Evolutionary conservation across 2,888 invertebrate genomes (phyloP).

Genomic region (Neocrepidodera transversa): DNA sequence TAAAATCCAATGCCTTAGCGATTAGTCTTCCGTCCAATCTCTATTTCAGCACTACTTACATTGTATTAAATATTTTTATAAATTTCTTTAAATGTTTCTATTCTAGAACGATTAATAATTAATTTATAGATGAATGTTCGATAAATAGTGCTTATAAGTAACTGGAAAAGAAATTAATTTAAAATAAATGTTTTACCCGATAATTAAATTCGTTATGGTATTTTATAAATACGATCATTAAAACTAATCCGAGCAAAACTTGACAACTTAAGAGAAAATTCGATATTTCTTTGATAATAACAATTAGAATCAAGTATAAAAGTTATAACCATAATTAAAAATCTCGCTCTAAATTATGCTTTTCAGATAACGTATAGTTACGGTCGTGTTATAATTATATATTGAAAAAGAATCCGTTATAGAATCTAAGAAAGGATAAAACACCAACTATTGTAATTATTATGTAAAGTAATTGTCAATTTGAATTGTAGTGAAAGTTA

Average conservation of each 20-base stretch:
- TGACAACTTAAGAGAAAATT: constrained; percentile 9
- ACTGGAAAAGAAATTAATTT: no score
- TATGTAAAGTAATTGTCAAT: constrained; percentile 22
- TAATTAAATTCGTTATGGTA: not conserved
- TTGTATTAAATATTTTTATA: no score
- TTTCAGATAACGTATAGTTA: constrained; percentile 19
- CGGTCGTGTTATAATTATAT: constrained; percentile 29
- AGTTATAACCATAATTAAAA: constrained; percentile 30
- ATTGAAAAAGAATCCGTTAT: constrained; percentile 26
- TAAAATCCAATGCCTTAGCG: no score
- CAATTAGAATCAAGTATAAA: constrained; percentile 7
- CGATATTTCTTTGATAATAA: constrained; percentile 2
- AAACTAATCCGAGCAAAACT: constrained; percentile 6
- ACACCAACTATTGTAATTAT: constrained; percentile 13
- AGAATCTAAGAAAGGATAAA: constrained; percentile 18
- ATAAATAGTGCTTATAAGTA: no score
- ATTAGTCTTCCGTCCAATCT: no score
- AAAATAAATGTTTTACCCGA: no score
- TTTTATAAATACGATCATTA: constrained; percentile 5
- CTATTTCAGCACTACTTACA: no score
- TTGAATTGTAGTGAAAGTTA: constrained; percentile 22
- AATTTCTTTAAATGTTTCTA: no score
- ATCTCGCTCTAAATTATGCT: constrained; percentile 7
- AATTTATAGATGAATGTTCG: no score
- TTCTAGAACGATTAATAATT: no score